A percentile compares a stretch with the other conserved stretches of the same genome.
Conservation (phyloP, 2,888 invertebrate species). For the Aquatica leii region DNA sequence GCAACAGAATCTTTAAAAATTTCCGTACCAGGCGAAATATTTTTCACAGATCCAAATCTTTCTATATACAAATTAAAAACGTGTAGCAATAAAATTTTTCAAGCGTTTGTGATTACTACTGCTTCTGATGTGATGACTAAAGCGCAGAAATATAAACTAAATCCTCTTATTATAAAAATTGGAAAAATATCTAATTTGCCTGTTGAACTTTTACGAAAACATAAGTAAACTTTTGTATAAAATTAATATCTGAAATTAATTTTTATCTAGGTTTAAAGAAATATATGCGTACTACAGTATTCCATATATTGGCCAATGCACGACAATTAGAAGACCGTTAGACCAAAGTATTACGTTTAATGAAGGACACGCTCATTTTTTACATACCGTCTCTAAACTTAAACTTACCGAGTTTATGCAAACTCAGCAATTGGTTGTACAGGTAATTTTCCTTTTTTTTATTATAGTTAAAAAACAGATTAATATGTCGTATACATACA, state of each 20-base stretch:
- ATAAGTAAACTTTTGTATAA: constrained; percentile 32
- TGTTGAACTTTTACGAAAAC: constrained; percentile 31
- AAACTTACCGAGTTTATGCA: constrained; percentile 40
- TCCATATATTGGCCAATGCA: constrained; percentile 34
- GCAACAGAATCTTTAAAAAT: constrained; percentile 29
- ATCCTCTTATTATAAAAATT: constrained; percentile 43
- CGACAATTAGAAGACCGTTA: constrained; percentile 33
- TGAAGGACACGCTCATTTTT: constrained; percentile 44
- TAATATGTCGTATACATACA: no score
- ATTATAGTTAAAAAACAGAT: no score
- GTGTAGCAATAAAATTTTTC: constrained; percentile 15
- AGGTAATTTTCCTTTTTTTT: constrained; percentile 28
- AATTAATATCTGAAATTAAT: neutral
- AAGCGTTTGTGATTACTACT: constrained; percentile 36
- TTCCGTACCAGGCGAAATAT: constrained; percentile 41
- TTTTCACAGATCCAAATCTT: constrained; percentile 44
- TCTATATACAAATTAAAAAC: constrained; percentile 36
- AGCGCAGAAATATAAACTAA: constrained; percentile 36
- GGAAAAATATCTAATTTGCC: constrained; percentile 43
- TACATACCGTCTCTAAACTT: constrained; percentile 25
- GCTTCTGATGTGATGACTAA: constrained; percentile 39
- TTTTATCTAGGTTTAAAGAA: constrained; percentile 36
- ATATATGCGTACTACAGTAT: constrained; percentile 40
- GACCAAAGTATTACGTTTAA: constrained; percentile 34
- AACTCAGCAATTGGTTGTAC: constrained; percentile 36